phyloP scores from a whole-genome alignment of 1,140 invertebrate species.

The Probaryconus sp. region DNA sequence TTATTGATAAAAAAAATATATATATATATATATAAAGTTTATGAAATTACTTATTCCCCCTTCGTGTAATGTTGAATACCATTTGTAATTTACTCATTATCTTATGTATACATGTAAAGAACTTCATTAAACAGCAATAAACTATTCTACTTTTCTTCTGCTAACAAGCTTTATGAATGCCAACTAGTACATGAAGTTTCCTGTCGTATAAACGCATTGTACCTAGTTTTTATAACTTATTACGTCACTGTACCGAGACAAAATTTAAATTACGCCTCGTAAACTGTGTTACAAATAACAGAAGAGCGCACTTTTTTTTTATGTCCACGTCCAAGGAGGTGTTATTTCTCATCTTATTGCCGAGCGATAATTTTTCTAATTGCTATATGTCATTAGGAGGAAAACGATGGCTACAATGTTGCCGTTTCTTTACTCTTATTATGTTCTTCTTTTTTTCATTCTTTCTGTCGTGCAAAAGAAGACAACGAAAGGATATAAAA shows the following conservation, averaged over 20 bases:
- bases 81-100: conserved; percentile 55
- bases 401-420: too few species aligned
- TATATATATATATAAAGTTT: conserved; percentile 19
- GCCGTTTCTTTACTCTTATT: too few species aligned
- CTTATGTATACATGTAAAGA: conserved; percentile 52
- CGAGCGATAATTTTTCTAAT: too few species aligned
- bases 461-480: conserved; percentile 42
- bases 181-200: conserved; percentile 18
- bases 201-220: conserved; percentile 12
- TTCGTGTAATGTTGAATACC: conserved; percentile 24
- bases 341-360: too few species aligned
- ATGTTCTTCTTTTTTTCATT: conserved; percentile 34
- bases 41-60: conserved; percentile 44
- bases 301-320: background rate
- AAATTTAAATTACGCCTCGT: conserved; percentile 22
- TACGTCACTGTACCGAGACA: conserved; percentile 5
- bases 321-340: too few species aligned
- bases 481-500: too few species aligned
- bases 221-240: background rate
- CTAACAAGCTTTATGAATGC: conserved; percentile 41
- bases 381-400: too few species aligned
- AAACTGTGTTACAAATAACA: conserved; percentile 17
- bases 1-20: conserved; percentile 21
- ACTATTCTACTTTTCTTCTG: conserved; percentile 46
- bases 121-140: conserved; percentile 53